phyloP scores from a whole-genome alignment of 2,797 vertebrate species.

The Halcyon leucocephala region DNA sequence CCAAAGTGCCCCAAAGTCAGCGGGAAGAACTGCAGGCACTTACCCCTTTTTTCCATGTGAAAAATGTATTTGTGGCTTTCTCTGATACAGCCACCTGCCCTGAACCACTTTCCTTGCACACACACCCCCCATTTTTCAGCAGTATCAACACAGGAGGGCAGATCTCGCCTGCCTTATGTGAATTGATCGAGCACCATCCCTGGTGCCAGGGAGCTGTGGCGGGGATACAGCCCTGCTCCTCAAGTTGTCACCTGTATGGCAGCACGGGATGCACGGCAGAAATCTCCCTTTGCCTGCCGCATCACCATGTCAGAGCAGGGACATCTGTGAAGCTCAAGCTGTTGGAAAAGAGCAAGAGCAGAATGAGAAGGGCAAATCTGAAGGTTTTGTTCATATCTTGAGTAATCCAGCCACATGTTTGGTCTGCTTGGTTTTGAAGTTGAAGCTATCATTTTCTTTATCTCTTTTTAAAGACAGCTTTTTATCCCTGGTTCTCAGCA shows the following conservation, averaged over 20 bases:
- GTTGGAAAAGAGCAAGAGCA: not conserved
- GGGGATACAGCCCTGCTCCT: not conserved
- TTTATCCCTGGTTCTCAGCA: not conserved
- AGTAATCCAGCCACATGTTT: not conserved
- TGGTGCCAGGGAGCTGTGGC: not conserved
- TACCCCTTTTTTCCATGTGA: not conserved
- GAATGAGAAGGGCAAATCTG: not conserved
- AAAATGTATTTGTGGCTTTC: not conserved
- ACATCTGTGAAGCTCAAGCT: not conserved
- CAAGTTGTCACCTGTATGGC: not conserved
- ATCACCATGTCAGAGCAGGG: fast-evolving
- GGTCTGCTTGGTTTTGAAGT: not conserved
- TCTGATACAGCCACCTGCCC: no score
- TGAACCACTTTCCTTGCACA: not conserved
- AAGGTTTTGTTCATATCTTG: not conserved
- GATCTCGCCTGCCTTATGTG: fast-evolving
- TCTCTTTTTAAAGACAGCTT: fast-evolving
- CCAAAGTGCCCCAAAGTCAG: not conserved
- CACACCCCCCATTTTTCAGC: not conserved
- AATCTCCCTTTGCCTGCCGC: not conserved
- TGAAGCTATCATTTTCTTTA: not conserved
- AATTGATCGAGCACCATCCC: not conserved
- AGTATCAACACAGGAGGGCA: not conserved
- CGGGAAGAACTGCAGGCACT: not conserved
- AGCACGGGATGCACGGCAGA: fast-evolving